Percentiles rank a stretch among this genome's conserved stretches.
Conservation (phyloP, 2,113 vertebrate species). For the Bos javanicus region DNA sequence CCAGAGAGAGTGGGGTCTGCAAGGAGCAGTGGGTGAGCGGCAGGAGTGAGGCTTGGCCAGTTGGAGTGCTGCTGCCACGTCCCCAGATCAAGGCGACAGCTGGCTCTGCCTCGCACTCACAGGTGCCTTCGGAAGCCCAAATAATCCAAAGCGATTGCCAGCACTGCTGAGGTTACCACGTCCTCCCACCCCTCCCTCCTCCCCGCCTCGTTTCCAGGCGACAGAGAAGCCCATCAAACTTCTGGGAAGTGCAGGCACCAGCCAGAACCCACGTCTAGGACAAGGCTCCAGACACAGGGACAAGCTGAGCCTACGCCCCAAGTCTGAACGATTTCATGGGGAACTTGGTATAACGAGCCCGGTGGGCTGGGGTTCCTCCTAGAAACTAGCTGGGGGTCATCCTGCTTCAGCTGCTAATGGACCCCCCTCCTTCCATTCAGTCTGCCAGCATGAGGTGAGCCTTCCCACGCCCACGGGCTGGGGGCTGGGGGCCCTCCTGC, state of each 20-base stretch:
- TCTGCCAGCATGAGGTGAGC: rapidly evolving
- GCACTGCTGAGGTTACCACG: background rate
- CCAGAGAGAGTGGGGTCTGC: conserved; percentile 36
- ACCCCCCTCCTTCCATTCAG: too few species aligned
- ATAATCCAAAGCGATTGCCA: background rate
- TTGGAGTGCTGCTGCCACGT: conserved; percentile 78
- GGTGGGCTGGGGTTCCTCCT: background rate
- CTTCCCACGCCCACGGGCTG: too few species aligned
- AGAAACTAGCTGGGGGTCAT: background rate
- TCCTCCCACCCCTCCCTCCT: background rate
- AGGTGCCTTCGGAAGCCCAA: background rate
- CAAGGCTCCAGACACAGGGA: background rate
- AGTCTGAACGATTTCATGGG: background rate
- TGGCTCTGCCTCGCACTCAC: background rate
- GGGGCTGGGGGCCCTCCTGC: background rate
- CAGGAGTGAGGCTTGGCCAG: conserved; percentile 61
- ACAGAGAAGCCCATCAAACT: background rate
- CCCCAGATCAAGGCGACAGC: background rate
- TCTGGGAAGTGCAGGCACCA: background rate
- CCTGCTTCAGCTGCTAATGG: too few species aligned
- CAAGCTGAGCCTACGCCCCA: background rate
- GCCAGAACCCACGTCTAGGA: background rate
- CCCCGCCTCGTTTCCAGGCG: background rate
- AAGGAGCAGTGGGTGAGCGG: conserved; percentile 51
- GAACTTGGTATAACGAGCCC: background rate